Base-by-base conservation (phyloP, 2,888 invertebrate species). In the Tineola bisselliella region DNA sequence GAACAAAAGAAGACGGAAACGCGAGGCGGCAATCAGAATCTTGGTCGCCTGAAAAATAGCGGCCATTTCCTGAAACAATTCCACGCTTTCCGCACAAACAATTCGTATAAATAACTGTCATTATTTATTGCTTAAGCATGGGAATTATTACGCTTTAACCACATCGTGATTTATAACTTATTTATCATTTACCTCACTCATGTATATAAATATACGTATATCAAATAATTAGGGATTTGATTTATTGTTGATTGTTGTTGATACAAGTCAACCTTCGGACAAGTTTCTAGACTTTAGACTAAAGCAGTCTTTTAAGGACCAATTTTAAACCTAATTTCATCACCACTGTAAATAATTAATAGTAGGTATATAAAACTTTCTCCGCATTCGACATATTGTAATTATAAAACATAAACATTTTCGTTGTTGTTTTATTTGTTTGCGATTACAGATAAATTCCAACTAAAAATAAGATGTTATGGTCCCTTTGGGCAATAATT, bases 21-120 rank as follows among this genome's bases (percentile, higher is more conserved):
- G 67, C 65, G 63, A 69, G 71, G 70, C 75, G 72, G 75, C 79
- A 77, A 79, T 76, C 75, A 72, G 68, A 63, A 66, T 63, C 63
- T 63, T 64, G 64, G 67, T 66, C 70, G 71, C 63, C 70, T 76
- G 74, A 79, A 76, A 71, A 76, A 79, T 79, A 70, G 73, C 69
- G 67, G 69, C 73, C 72, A 79, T 82, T 84, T 83, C 81, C 81
- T 69, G 69, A 69, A 71, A 70, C 77, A 71, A 72, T 74, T 69
- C 69, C 68, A 66, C 68, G 70, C 72, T 57, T 78, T 82, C 79
- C 78, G 74, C 69, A 69, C 70, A 67, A 72, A 73, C 72, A 68
- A 74, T 77, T 33, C 69, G 73, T 71, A 70, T 75, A 75, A 75
- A 70, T 73, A 71, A 70, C 67, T 63, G 66, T 70, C 68, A 72